phyloP scores from a whole-genome alignment of 2,888 invertebrate genomes.

The Uloborus plumipes region DNA sequence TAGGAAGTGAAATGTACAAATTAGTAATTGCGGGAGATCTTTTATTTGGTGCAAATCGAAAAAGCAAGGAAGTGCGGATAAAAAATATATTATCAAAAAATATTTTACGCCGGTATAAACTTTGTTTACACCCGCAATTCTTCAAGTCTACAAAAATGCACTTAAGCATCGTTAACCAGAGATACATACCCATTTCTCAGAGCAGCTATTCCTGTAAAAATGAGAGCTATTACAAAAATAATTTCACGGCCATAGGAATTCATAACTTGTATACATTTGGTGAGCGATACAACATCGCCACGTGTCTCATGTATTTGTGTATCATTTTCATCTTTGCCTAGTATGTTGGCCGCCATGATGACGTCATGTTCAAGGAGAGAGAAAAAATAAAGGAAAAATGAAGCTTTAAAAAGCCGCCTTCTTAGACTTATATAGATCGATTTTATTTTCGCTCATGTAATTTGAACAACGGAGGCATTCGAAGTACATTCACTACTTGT shows the following conservation, averaged over 20 bases:
- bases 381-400: conserved; percentile 7
- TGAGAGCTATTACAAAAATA: conserved; percentile 77
- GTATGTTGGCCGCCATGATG: conserved; percentile 59
- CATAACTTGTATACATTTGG: conserved; percentile 64
- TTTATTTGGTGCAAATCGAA: too few relatives aligned
- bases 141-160: not conserved
- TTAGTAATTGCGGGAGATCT: too few relatives aligned
- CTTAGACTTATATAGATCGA: too few relatives aligned
- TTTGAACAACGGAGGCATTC: too few relatives aligned
- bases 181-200: conserved; percentile 79
- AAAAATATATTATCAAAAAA: too few relatives aligned
- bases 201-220: conserved; percentile 80
- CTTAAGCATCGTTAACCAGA: conserved; percentile 24
- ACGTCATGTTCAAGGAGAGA: conserved; percentile 56
- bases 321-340: conserved; percentile 57
- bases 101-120: not conserved
- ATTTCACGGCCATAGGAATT: conserved; percentile 77
- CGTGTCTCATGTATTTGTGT: conserved; percentile 57
- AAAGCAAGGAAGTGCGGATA: too few relatives aligned
- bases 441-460: too few relatives aligned
- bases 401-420: too few relatives aligned
- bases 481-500: too few relatives aligned
- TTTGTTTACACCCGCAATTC: conserved; percentile 22
- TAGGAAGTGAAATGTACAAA: too few relatives aligned
- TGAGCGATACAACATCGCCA: conserved; percentile 44